Evolutionary conservation across 1,140 invertebrate genomes (phyloP).

Genomic region (Scaptodrosophila lebanonensis): DNA sequence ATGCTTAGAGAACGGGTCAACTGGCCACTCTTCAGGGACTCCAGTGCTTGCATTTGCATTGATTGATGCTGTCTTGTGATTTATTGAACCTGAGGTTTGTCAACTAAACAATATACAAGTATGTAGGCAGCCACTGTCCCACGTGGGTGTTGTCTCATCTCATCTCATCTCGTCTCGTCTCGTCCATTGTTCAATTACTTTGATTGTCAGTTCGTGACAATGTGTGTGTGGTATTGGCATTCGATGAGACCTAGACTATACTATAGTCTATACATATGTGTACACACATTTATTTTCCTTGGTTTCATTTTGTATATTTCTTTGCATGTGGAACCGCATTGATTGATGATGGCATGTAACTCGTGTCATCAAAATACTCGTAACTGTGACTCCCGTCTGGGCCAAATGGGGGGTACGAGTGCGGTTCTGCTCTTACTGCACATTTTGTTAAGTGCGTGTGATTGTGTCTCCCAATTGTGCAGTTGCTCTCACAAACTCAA

Average conservation of each 20-base stretch:
- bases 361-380: slow-evolving; percentile 67
- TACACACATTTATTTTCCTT: slow-evolving; percentile 53
- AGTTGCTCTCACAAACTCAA: slow-evolving; percentile 57
- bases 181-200: slow-evolving; percentile 42
- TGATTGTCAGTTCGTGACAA: background rate
- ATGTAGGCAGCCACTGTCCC: background rate
- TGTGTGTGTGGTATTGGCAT: slow-evolving; percentile 27
- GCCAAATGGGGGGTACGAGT: background rate
- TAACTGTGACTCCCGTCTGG: slow-evolving; percentile 47
- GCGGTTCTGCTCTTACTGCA: background rate
- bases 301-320: slow-evolving; percentile 49
- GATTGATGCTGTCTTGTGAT: slow-evolving; percentile 64
- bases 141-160: too few species aligned
- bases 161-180: too few species aligned
- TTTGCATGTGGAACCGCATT: slow-evolving; percentile 58
- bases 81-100: slow-evolving; percentile 62
- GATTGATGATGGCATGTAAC: slow-evolving; percentile 69
- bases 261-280: slow-evolving; percentile 1
- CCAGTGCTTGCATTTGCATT: slow-evolving; percentile 49
- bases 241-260: slow-evolving; percentile 23
- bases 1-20: slow-evolving; percentile 15
- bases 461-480: slow-evolving; percentile 3
- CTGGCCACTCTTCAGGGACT: background rate
- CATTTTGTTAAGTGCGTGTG: slow-evolving; percentile 4
- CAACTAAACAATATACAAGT: slow-evolving; percentile 33